These are phyloP conservation scores for Xylocampa areola DNA, from an alignment of 2,888 invertebrate species.

Conservation along the genomic window DNA sequence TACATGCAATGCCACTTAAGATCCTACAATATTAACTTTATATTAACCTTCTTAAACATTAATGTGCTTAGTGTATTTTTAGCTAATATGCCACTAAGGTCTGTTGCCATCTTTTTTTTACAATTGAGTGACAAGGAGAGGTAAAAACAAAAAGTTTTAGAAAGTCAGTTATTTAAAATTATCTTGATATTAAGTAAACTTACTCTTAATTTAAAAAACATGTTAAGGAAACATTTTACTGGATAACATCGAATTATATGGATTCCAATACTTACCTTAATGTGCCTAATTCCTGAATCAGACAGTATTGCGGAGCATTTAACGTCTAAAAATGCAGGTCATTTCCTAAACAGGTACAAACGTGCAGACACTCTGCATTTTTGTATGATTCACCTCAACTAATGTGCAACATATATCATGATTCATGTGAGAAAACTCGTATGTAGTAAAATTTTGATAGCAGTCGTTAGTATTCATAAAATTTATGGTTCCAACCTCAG, in stretches of 20 bases:
- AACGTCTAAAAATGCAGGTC: slow-evolving; percentile 51
- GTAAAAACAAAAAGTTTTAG: no score
- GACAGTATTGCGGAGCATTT: slow-evolving; percentile 30
- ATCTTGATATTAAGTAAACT: no score
- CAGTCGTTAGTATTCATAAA: slow-evolving; percentile 43
- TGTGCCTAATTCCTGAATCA: slow-evolving; percentile 36
- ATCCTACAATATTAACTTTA: no score
- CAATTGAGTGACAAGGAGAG: no score
- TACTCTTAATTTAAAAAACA: no score
- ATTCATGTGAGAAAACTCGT: slow-evolving; percentile 63
- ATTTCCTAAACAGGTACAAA: slow-evolving; percentile 51
- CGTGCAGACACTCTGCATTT: slow-evolving; percentile 67
- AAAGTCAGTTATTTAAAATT: no score
- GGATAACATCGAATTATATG: slow-evolving; percentile 13
- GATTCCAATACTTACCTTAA: slow-evolving; percentile 27
- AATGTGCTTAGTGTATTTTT: no score
- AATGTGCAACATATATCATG: slow-evolving; percentile 55
- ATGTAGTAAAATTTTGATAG: slow-evolving; percentile 49
- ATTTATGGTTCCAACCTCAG: slow-evolving; percentile 22
- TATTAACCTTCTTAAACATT: no score
- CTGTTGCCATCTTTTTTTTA: no score
- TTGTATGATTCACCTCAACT: slow-evolving; percentile 67
- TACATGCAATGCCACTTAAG: background rate
- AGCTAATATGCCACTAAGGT: no score
- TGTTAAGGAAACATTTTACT: no score